Evolutionary conservation across 2,113 vertebrate species (phyloP), one percentile per base, ranked within the genome.

Genomic region (Speoplatyrhinus poulsoni): DNA sequence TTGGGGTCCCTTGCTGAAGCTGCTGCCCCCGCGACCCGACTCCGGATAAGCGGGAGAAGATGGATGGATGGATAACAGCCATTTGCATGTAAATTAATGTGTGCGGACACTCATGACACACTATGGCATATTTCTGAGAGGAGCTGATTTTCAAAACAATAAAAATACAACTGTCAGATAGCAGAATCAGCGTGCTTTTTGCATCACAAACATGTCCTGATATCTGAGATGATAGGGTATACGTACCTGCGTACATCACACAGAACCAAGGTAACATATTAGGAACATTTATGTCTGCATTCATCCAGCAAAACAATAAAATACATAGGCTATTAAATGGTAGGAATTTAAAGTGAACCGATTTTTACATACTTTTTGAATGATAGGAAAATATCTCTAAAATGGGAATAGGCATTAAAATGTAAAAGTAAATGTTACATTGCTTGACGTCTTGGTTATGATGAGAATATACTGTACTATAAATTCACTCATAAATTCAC

Each of bases 181-280:
- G 74, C 76, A 62, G 62, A 82, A 70, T 86, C 81, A 62, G 82
- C 46, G 63, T 68, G 53, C 76, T 82, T 79, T 81, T 67, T 75
- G 59, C 69, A 67, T 47, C 66, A 59, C 12, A 55, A 76, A 72
- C 33, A 79, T 70, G 48, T 46, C 59, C 46, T 74, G 82, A 84
- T 86, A 84, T 82, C 87, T 62, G 54, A 76, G 76, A 84, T 68
- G 77, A 83, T 73, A 66, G 72, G 68, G 82, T 80, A 80, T 70
- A 80, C 68, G 88, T 87, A 85, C 85, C 80, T 70, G 79, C 68
- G 89, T 87, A 85, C 85, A 83, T 92, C 85, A 88, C 77, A 64
- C 65, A 69, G 60, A 82, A 83, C 71, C 76, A 80, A 87, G 73
- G 73, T 70, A 85, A 47, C 77, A 58, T 41, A 67, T 59, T 64